Percentiles rank a stretch among this genome's conserved stretches.
These are phyloP conservation scores for Pardosa pseudoannulata DNA, from an alignment of 2,888 invertebrate species.

Conservation along the genomic window DNA sequence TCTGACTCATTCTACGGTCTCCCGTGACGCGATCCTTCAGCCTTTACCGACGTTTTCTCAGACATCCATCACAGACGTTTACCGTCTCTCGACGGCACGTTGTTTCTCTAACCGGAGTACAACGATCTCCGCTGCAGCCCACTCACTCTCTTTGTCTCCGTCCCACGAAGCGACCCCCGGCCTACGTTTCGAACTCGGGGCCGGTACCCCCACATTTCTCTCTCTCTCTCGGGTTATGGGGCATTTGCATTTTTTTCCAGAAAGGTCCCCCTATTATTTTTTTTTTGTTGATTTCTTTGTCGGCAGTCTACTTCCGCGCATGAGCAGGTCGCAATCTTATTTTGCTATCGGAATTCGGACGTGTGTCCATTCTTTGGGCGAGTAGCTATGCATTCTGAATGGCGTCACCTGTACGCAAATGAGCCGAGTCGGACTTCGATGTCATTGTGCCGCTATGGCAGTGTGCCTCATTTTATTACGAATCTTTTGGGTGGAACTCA, in stretches of 20 bases:
- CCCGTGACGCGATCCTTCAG: too few relatives aligned
- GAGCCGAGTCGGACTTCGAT: background rate
- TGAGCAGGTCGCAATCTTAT: background rate
- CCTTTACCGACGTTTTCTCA: background rate
- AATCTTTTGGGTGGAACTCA: too few relatives aligned
- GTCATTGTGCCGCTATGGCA: background rate
- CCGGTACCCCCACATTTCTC: constrained; percentile 4
- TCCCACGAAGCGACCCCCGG: background rate
- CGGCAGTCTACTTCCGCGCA: background rate
- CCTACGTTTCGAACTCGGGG: background rate
- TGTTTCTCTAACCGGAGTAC: background rate
- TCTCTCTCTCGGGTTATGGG: background rate
- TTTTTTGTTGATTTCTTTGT: too few relatives aligned
- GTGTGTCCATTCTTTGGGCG: too few relatives aligned
- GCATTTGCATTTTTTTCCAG: constrained; percentile 9
- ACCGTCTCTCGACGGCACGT: too few relatives aligned
- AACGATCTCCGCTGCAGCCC: background rate
- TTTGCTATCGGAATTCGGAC: too few relatives aligned
- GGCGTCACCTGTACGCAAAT: background rate
- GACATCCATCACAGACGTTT: background rate
- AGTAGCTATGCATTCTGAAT: background rate
- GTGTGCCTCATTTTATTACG: too few relatives aligned
- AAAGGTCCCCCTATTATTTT: too few relatives aligned
- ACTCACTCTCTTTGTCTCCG: background rate
- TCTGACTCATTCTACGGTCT: too few relatives aligned